A percentile compares a stretch with the other conserved stretches of the same genome.
phyloP scores from a whole-genome alignment of 2,113 vertebrate genomes.

The Coturnix japonica region DNA sequence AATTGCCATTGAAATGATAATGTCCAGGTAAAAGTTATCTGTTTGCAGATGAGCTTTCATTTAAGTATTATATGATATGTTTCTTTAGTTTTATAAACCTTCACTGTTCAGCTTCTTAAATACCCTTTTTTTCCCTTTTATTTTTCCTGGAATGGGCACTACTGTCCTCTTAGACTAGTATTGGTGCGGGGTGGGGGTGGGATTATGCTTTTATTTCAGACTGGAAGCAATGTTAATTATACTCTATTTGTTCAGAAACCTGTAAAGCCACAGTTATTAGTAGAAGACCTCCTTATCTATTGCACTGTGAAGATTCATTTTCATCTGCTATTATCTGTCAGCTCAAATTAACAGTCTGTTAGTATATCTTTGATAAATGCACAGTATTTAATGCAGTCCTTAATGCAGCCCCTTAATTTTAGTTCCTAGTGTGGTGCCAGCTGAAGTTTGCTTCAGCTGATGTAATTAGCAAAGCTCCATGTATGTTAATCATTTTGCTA shows the following conservation, averaged over 20 bases:
- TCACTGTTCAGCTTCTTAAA: background rate
- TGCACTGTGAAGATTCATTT: conserved; percentile 50
- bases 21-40: background rate
- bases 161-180: background rate
- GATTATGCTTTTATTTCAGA: conserved; percentile 24
- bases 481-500: conserved; percentile 69
- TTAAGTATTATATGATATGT: background rate
- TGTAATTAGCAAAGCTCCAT: conserved; percentile 73
- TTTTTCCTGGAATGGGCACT: background rate
- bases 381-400: too few relatives aligned
- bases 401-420: conserved; percentile 57
- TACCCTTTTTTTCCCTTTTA: background rate
- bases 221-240: conserved; percentile 26
- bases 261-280: conserved; percentile 21
- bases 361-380: conserved; percentile 60
- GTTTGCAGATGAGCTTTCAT: background rate
- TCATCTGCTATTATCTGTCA: conserved; percentile 36
- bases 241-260: conserved; percentile 45
- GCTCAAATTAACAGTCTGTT: conserved; percentile 62
- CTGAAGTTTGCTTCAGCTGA: conserved; percentile 68
- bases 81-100: background rate
- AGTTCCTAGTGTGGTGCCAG: conserved; percentile 56
- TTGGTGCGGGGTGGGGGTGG: background rate
- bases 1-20: background rate
- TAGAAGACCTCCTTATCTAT: background rate